phyloP scores from a whole-genome alignment of 1,140 invertebrate species.

The Yoshiicerus persimilis region DNA sequence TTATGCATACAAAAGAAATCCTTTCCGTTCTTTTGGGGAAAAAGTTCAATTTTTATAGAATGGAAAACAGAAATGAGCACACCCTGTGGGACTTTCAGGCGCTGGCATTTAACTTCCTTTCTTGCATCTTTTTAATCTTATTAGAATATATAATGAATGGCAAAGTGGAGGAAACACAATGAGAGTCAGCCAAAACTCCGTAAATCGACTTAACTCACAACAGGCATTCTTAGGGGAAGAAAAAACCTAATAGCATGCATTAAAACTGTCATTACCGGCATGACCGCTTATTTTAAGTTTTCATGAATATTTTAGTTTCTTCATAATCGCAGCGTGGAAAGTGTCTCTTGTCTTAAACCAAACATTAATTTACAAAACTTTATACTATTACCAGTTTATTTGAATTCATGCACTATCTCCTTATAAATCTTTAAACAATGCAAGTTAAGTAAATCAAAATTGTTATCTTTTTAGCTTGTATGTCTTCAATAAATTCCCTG shows the following conservation, averaged over 20 bases:
- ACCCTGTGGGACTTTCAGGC: neutral
- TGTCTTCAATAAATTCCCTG: too few species aligned
- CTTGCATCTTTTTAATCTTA: neutral
- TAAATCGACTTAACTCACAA: neutral
- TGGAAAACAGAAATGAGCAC: neutral
- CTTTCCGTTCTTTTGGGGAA: neutral
- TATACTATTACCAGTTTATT: too few species aligned
- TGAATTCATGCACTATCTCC: too few species aligned
- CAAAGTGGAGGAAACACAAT: neutral
- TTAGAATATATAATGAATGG: slow-evolving; percentile 6
- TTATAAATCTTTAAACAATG: too few species aligned
- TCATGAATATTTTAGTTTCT: neutral
- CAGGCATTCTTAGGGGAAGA: neutral
- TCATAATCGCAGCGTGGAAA: too few species aligned
- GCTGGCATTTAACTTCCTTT: neutral
- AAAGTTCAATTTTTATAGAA: neutral
- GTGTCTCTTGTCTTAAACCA: too few species aligned
- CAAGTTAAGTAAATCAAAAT: too few species aligned
- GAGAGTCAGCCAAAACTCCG: neutral
- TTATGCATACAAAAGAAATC: neutral
- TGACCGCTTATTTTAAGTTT: neutral
- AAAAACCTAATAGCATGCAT: neutral
- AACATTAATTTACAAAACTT: too few species aligned
- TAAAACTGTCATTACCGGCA: neutral
- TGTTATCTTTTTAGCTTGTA: too few species aligned